Percentiles rank a stretch among this genome's conserved stretches.
phyloP scores from a whole-genome alignment of 2,797 vertebrate species.

The Delichon dasypus region DNA sequence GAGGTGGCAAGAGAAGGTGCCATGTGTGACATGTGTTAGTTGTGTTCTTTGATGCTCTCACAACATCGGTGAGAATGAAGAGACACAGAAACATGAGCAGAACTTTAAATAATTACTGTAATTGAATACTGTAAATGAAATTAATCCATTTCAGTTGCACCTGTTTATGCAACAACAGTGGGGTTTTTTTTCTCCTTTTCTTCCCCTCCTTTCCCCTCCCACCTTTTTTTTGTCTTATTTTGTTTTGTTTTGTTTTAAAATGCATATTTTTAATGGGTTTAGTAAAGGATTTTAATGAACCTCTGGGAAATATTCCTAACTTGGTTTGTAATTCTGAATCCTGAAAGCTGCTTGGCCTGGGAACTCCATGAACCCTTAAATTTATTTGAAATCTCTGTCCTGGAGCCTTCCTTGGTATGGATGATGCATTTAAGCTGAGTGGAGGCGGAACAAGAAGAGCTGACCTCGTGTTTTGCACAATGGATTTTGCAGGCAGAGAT shows the following conservation, averaged over 20 bases:
- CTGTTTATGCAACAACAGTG: not conserved
- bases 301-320: not conserved
- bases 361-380: not conserved
- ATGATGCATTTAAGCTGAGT: not conserved
- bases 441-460: not conserved
- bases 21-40: not conserved
- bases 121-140: not conserved
- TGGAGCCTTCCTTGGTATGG: not conserved
- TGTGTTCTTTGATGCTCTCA: rapidly evolving
- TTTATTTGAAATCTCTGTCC: not conserved
- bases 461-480: not conserved
- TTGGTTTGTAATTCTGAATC: not conserved
- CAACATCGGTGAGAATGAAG: not conserved
- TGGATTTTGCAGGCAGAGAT: not conserved
- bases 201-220: no score
- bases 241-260: not conserved
- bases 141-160: not conserved
- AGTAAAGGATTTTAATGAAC: not conserved
- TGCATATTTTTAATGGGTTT: not conserved
- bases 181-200: not conserved
- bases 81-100: not conserved
- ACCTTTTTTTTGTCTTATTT: not conserved
- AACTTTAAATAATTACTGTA: not conserved
- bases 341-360: not conserved
- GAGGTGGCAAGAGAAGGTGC: not conserved